A percentile compares a stretch with the other conserved stretches of the same genome.
Conservation (phyloP, 92 coral and sea anemone species). For the Meandrina meandrites region DNA sequence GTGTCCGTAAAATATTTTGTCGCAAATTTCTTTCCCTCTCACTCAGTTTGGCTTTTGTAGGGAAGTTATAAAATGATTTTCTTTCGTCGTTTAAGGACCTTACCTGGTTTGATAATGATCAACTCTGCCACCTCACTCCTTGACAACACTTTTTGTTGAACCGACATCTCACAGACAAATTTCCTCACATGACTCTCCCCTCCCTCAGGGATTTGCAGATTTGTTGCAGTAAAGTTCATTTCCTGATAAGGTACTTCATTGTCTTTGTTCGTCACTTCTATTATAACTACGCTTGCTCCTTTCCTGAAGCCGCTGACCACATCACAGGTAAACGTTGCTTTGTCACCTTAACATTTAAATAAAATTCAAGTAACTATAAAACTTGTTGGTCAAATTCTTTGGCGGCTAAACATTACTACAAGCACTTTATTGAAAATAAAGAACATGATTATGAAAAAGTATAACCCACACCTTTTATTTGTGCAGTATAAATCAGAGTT, state of each 20-base stretch:
- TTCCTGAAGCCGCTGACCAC: constrained; percentile 15
- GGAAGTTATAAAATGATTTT: background rate
- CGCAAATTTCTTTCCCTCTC: background rate
- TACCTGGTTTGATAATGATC: constrained; percentile 12
- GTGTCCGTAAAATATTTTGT: too few species aligned
- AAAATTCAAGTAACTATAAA: too few species aligned
- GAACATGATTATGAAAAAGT: too few species aligned
- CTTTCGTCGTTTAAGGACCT: background rate
- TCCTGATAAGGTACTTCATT: background rate
- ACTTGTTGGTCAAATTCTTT: background rate
- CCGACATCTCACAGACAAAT: constrained; percentile 14
- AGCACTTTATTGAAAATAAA: too few species aligned
- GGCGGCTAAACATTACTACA: background rate
- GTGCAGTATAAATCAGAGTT: too few species aligned
- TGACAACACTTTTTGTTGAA: background rate
- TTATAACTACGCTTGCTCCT: background rate
- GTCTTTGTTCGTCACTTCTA: background rate
- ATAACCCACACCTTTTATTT: too few species aligned
- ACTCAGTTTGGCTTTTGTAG: too few species aligned
- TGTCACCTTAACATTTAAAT: background rate
- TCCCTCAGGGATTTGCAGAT: constrained; percentile 12
- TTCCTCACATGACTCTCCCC: background rate
- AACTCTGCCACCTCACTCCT: constrained; percentile 15
- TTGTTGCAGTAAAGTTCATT: background rate
- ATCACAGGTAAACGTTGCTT: constrained; percentile 3